Evolutionary conservation across 2,888 invertebrate genomes (phyloP), one percentile per base, ranked within the genome.

Genomic region (Cryptophagus acutangulus): DNA sequence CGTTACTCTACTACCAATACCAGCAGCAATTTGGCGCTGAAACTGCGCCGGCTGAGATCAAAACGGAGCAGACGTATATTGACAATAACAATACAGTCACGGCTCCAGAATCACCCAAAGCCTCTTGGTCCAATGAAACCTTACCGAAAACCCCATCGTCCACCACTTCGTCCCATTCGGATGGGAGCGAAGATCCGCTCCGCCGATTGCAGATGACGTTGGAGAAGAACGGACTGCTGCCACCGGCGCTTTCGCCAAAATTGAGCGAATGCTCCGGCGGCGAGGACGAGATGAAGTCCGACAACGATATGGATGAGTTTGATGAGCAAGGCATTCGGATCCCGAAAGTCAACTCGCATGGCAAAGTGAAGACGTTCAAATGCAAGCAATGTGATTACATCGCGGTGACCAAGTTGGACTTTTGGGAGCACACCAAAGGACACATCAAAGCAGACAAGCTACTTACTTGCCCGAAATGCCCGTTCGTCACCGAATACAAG

Each of bases 401-500:
- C 1, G 84, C 91, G 1, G 79, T 84, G 9, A 90, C 89, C 3
- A 97, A 97, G 70, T 73, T 86, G 12, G 90, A 89, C 40, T 94
- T 89, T 63, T 99, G 97, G 96, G 82, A 84, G 26, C 99, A 99
- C 66, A 81, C 82, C 15, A 82, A 84, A 39, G 76, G 78, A 13
- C 99, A 99, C 72, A 96, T 99, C 59, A 92, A 91, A 58, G 81
- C 83, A 0, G 96, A 97, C 55, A 95, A 95, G 64, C 78, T 90
- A 55, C 73, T 99, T 17, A 82, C 82, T 45, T 99, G 99, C 61
- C 84, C 87, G 2, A 82, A 87, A 59, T 99, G 99, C 63, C 89
- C 91, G 0, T 99, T 99, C 62, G 94, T 96, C 2, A 99, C 99
- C 0, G 96, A 97, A 66, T 92, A 93, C 74, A 99, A 99, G 62